Percentiles rank a stretch among this genome's conserved stretches.
phyloP scores from a whole-genome alignment of 2,113 vertebrate species.

The Ailuropoda melanoleuca region DNA sequence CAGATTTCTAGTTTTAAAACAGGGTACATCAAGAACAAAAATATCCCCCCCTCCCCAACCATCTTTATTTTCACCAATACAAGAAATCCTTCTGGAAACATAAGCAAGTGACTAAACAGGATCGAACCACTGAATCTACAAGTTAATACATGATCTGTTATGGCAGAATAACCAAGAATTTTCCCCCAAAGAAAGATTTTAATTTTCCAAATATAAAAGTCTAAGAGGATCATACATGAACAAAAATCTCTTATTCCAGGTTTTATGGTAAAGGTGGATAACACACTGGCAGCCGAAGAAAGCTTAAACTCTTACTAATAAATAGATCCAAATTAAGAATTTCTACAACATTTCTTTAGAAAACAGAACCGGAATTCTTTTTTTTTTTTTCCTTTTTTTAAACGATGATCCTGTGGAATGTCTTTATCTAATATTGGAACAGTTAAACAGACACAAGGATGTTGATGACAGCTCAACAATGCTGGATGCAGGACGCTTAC shows the following conservation, averaged over 20 bases:
- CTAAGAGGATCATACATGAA: constrained; percentile 74
- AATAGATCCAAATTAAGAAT: constrained; percentile 86
- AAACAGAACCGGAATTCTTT: constrained; percentile 75
- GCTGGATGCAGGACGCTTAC: constrained; percentile 80
- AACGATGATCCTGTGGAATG: constrained; percentile 79
- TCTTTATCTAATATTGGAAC: constrained; percentile 78
- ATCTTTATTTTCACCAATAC: constrained; percentile 70
- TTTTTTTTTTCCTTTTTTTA: neutral
- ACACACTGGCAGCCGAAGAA: constrained; percentile 77
- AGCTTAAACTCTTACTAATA: constrained; percentile 83
- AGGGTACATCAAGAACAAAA: constrained; percentile 70
- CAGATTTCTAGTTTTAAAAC: constrained; percentile 74
- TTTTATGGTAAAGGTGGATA: constrained; percentile 75
- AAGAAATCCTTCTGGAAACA: constrained; percentile 83
- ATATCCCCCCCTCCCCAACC: constrained; percentile 53
- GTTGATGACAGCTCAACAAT: constrained; percentile 76
- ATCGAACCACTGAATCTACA: constrained; percentile 67
- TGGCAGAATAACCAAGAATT: constrained; percentile 62
- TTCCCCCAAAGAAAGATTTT: constrained; percentile 77
- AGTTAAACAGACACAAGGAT: constrained; percentile 80
- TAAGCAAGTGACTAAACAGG: constrained; percentile 73
- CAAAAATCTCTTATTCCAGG: constrained; percentile 77
- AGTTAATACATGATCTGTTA: constrained; percentile 71
- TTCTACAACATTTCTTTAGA: constrained; percentile 84
- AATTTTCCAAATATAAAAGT: constrained; percentile 80